These are phyloP conservation scores for Agrochola lota DNA, from an alignment of 2,888 invertebrate genomes.

Conservation along the genomic window DNA sequence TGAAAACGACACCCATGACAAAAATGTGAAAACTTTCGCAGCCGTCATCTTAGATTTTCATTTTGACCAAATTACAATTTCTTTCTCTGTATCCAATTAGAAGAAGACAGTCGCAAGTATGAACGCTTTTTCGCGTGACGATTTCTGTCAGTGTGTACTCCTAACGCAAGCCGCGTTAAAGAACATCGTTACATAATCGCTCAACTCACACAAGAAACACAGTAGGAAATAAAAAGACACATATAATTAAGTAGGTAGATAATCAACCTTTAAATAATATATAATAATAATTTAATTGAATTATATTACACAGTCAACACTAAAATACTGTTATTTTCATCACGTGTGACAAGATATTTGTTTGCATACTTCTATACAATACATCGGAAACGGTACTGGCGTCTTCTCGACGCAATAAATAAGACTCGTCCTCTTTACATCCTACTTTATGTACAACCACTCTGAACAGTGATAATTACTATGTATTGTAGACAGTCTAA, in stretches of 20 bases:
- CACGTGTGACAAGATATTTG: slow-evolving; percentile 79
- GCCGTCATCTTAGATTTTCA: too few species aligned
- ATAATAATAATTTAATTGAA: slow-evolving; percentile 89
- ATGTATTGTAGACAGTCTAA: slow-evolving; percentile 76
- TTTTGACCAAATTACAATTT: too few species aligned
- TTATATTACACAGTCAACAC: slow-evolving; percentile 89
- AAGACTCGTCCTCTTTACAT: slow-evolving; percentile 87
- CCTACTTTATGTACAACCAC: slow-evolving; percentile 87
- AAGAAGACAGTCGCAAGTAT: too few species aligned
- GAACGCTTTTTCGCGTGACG: too few species aligned
- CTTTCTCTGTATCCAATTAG: too few species aligned
- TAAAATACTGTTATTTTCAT: slow-evolving; percentile 88
- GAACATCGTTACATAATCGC: too few species aligned
- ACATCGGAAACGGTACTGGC: slow-evolving; percentile 76
- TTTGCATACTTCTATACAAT: slow-evolving; percentile 85
- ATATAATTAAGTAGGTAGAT: slow-evolving; percentile 71
- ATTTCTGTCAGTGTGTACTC: too few species aligned
- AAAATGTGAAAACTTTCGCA: too few species aligned
- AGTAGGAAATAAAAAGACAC: slow-evolving; percentile 73
- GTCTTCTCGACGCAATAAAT: slow-evolving; percentile 69
- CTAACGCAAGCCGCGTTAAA: too few species aligned
- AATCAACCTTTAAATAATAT: slow-evolving; percentile 87
- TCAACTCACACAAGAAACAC: neutral
- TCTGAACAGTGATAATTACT: slow-evolving; percentile 70
- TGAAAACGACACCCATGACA: too few species aligned